Conservation (phyloP, 2,113 vertebrate genomes). For the Oenanthe melanoleuca region DNA sequence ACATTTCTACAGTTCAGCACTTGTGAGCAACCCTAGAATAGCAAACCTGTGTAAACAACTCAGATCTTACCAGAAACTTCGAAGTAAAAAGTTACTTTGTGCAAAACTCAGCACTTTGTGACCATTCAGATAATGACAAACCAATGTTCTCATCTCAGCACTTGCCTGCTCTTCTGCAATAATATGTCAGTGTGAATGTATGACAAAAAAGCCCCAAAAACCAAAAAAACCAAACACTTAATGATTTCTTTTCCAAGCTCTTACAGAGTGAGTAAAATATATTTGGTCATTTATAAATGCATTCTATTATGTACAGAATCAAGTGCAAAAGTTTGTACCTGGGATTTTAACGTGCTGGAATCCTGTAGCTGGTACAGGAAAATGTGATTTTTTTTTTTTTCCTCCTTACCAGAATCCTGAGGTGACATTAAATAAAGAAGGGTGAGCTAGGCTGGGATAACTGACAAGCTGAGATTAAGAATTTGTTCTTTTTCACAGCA, state of each 20-base stretch:
- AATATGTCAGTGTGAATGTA: background rate
- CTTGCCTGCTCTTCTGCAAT: background rate
- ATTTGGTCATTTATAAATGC: background rate
- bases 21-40: conserved; percentile 28
- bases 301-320: background rate
- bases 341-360: background rate
- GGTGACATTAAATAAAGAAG: background rate
- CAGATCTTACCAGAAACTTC: conserved; percentile 27
- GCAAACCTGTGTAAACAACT: conserved; percentile 58
- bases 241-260: background rate
- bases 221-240: background rate
- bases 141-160: conserved; percentile 23
- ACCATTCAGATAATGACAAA: background rate
- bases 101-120: conserved; percentile 26
- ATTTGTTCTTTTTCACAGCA: background rate
- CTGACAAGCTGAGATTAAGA: background rate
- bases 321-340: background rate
- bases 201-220: background rate
- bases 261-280: background rate
- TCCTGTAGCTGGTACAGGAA: background rate
- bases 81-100: background rate
- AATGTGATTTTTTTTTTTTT: background rate
- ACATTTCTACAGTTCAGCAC: conserved; percentile 6
- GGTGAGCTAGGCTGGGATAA: background rate
- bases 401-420: background rate